Base-by-base conservation (phyloP, 2,888 invertebrate genomes). In the Andrena bicolor region DNA sequence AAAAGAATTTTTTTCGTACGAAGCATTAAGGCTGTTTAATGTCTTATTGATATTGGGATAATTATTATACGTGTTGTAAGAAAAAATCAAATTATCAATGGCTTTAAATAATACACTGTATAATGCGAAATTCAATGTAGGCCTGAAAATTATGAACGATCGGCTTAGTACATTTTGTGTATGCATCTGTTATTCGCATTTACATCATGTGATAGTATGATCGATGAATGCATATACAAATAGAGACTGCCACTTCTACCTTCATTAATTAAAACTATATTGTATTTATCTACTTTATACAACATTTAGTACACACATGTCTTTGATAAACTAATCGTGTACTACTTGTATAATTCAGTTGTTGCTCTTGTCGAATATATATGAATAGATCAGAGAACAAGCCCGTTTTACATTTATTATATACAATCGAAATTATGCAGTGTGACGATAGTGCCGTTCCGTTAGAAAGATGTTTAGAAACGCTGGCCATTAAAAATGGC, bases 211-310 rank as follows among this genome's bases (percentile, higher is more conserved):
- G 73, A 84, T 83, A 83, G 74, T 78, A 66, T 76, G 76, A 58
- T 86, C 83, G 74, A 86, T 83, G 80, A 86, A 89, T 87, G 76
- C 89, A 89, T 90, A 84, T 90, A 91, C 88, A 90, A 86, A 90
- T 88, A 89, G 82, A 83, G 86, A 90, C 85, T 89, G 87, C 85
- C 83, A 87, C 82, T 78, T 81, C 86, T 90, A 84, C 77, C 74
- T 72, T 83, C 82, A 32, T 86, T 89, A 85, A 82, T 84, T 86
- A 89, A 90, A 90, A 88, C 88, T 90, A 91, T 86, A 89, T 72
- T 78, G 78, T 86, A 88, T 89, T 90, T 88, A 86, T 70, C 89
- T 91, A 91, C 85, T 91, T 91, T 92, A 90, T 92, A 91, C 91
- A 91, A 91, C 90, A 90, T 89, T 91, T 84, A 90, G 88, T 92